These are phyloP conservation scores for Notolepis coatsorum DNA, from an alignment of 2,797 vertebrate genomes.

Conservation along the genomic window DNA sequence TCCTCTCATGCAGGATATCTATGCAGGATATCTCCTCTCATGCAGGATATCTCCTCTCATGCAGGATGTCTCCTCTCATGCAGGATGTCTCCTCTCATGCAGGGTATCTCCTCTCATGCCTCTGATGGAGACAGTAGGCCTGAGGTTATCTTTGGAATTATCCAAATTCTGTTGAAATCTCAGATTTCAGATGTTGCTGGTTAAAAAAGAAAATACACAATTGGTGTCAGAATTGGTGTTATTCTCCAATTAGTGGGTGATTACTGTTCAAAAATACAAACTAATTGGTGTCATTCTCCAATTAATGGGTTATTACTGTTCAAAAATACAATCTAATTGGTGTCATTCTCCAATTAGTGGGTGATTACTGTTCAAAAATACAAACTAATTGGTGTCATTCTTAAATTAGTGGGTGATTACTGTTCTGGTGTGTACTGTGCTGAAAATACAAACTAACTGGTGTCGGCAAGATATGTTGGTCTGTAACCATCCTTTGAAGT, in stretches of 20 bases:
- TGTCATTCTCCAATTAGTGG: background rate
- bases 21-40: no score
- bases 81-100: no score
- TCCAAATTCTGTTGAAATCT: background rate
- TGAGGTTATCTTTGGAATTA: background rate
- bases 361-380: conserved; percentile 1
- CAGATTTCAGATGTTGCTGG: background rate
- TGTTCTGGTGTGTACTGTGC: no score
- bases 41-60: no score
- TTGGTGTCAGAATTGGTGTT: background rate
- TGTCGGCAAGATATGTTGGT: conserved; percentile 17
- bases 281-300: background rate
- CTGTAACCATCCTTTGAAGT: conserved; percentile 25
- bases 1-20: no score
- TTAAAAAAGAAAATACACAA: conserved; percentile 12
- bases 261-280: conserved; percentile 3
- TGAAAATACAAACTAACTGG: conserved; percentile 1
- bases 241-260: background rate
- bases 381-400: background rate
- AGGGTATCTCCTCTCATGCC: background rate
- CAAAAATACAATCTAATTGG: background rate
- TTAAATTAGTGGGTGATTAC: background rate
- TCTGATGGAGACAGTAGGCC: background rate
- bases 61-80: no score
- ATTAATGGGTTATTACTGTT: background rate